These are phyloP conservation scores for Nephrotoma guestfalica DNA, from an alignment of 2,888 invertebrate genomes.

Conservation along the genomic window DNA sequence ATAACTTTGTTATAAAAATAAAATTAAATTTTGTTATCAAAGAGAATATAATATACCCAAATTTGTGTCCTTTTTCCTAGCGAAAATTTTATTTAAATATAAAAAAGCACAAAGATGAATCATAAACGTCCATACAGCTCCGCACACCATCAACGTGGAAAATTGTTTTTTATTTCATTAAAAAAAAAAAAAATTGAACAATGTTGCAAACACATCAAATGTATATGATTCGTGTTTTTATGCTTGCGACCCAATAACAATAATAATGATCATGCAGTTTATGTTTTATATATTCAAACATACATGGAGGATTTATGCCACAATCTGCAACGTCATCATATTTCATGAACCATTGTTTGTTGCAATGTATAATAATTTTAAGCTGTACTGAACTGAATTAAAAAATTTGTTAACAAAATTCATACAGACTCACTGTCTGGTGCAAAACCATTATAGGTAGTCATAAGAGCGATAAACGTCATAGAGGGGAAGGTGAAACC, in stretches of 20 bases:
- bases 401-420: too few species aligned
- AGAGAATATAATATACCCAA: background rate
- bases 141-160: background rate
- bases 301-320: too few species aligned
- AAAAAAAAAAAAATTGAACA: background rate
- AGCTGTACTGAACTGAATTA: too few species aligned
- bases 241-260: background rate
- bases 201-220: background rate
- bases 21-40: background rate
- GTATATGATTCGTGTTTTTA: background rate
- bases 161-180: background rate
- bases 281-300: background rate
- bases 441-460: too few species aligned
- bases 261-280: background rate
- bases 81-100: background rate
- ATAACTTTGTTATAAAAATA: background rate
- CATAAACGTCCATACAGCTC: background rate
- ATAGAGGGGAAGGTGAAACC: too few species aligned
- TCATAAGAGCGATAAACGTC: too few species aligned
- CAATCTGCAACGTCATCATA: background rate
- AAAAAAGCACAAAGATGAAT: background rate
- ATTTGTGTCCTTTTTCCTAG: background rate
- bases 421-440: too few species aligned
- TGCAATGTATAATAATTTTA: too few species aligned
- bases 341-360: background rate